Evolutionary conservation across 2,113 vertebrate species (phyloP), one percentile per base, ranked within the genome.

Genomic region (Catharus bicknelli): DNA sequence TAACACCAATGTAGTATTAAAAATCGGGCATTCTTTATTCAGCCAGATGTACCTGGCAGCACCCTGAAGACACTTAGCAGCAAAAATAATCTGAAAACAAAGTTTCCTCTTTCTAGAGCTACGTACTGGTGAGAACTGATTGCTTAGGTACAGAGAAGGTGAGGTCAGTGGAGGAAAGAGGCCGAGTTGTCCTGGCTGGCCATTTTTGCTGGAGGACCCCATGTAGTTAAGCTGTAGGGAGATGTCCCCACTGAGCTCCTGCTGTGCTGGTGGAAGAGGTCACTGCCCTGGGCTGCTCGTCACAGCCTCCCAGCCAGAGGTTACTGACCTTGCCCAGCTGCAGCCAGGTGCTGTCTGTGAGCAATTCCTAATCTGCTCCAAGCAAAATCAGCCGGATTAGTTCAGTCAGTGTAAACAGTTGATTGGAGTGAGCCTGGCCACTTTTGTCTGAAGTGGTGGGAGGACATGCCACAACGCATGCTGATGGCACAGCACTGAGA

Each of bases 391-490:
- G 30, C 4, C 1, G 0, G 51, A 75, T 93, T 59, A 59, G 57
- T 89, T 78, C 83, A 81, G 22, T 54, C 9, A 1, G 42, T 84
- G 57, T n/a, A 75, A 53, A 26, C 30, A 16, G 43, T 27, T 43
- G 73, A 23, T 45, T 13, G 13, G 61, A 75, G 82, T 0, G 0
- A 74, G 26, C 77, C 69, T 36, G 43, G 16, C 23, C 43, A 16
- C 9, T 84, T 62, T 27, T 55, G 30, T 61, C 77, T 11, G 9
- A 55, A 67, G 73, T 21, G 17, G 14, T 27, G 59, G 48, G 63
- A 73, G 43, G 54, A 58, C 0, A 0, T 74, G 51, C 55, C 63
- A 62, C 13, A 27, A 3, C 0, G 1, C 45, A 4, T 0, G 10
- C 54, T 6, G 1, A 5, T 21, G 55, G 32, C 57, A 23, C 55